A percentile compares a stretch with the other conserved stretches of the same genome.
phyloP scores from a whole-genome alignment of 1,140 invertebrate species.

The Gerris buenoi region DNA sequence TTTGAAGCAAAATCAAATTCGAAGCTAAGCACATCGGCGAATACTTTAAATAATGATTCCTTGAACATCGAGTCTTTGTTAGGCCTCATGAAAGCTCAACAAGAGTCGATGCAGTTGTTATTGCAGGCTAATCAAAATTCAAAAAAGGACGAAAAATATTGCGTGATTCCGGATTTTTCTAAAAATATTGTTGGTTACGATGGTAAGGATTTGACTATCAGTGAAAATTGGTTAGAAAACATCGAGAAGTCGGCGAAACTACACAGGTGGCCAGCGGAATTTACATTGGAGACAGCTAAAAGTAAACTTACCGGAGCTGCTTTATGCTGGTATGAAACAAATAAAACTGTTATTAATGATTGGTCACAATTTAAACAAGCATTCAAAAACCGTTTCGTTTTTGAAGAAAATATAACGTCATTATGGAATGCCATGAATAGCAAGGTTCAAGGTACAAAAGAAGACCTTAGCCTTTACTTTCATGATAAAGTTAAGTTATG shows the following conservation, averaged over 20 bases:
- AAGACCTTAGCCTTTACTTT: not conserved
- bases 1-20: too few species aligned
- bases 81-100: too few species aligned
- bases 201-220: not conserved
- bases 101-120: too few species aligned
- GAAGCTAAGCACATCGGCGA: too few species aligned
- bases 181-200: too few species aligned
- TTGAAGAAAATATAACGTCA: not conserved
- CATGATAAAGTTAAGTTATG: not conserved
- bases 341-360: not conserved
- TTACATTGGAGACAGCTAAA: not conserved
- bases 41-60: too few species aligned
- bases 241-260: not conserved
- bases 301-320: not conserved
- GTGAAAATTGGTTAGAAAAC: not conserved
- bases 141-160: too few species aligned
- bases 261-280: not conserved
- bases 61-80: too few species aligned
- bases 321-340: not conserved
- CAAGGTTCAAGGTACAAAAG: not conserved
- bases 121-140: too few species aligned
- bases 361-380: not conserved
- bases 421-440: not conserved
- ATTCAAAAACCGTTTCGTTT: not conserved
- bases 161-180: too few species aligned